Percentiles rank a stretch among this genome's conserved stretches.
Evolutionary conservation across 92 coral and sea anemone species (phyloP).

Genomic region (Meandrina meandrites): DNA sequence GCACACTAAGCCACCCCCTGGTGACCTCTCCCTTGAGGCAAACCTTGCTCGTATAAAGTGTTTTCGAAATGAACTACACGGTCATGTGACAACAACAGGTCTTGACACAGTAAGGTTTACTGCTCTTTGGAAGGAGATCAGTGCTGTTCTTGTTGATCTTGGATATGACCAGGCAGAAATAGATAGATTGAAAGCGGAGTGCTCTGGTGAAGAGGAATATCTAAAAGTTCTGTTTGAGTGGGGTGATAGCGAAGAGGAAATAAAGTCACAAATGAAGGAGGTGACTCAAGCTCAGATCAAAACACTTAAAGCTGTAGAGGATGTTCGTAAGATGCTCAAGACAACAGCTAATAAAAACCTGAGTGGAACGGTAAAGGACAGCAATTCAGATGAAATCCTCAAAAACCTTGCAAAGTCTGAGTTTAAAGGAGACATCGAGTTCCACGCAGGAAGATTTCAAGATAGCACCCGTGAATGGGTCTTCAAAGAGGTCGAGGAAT

Average conservation of each 20-base stretch:
- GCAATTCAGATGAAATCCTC: neutral
- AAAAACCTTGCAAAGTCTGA: slow-evolving; percentile 9
- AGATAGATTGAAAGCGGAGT: slow-evolving; percentile 26
- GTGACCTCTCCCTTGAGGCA: slow-evolving; percentile 49
- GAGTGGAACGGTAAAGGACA: neutral
- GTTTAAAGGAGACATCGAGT: slow-evolving; percentile 14
- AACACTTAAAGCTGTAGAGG: neutral
- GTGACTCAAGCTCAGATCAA: neutral
- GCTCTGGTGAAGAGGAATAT: neutral
- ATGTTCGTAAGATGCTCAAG: neutral
- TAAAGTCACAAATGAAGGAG: neutral
- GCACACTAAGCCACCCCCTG: slow-evolving; percentile 38
- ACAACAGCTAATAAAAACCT: neutral
- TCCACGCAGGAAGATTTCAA: slow-evolving; percentile 1
- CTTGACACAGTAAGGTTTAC: slow-evolving; percentile 35
- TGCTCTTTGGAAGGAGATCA: slow-evolving; percentile 52
- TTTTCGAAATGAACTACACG: slow-evolving; percentile 49
- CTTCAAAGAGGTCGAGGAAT: slow-evolving; percentile 14
- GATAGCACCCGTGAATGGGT: slow-evolving; percentile 44
- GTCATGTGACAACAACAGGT: slow-evolving; percentile 32
- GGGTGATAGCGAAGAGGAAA: neutral
- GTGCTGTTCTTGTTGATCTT: slow-evolving; percentile 42
- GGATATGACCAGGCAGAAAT: slow-evolving; percentile 49
- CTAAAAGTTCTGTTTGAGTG: neutral
- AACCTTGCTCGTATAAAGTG: slow-evolving; percentile 58